Percentiles rank a stretch among this genome's conserved stretches.
These are phyloP conservation scores for Lepidurus packardi DNA, from an alignment of 1,140 invertebrate genomes.

Conservation along the genomic window DNA sequence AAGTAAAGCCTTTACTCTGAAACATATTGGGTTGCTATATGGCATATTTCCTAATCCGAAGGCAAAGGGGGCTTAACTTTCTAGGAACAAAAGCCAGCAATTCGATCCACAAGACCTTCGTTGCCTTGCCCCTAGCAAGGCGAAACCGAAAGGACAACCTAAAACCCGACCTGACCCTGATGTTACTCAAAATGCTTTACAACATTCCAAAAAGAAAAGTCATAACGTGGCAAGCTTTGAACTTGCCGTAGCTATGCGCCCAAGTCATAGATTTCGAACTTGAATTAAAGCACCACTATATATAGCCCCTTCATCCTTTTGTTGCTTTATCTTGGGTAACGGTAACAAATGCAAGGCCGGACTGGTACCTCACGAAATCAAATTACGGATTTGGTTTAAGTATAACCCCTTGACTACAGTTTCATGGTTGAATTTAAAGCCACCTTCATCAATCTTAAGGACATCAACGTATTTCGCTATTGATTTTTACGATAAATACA, in stretches of 20 bases:
- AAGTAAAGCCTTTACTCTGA: background rate
- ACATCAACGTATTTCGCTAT: constrained; percentile 9
- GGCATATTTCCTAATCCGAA: background rate
- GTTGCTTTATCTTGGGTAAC: too few relatives aligned
- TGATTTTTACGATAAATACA: background rate
- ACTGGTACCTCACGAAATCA: background rate
- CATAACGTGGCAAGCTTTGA: background rate
- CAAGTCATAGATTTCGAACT: constrained; percentile 46
- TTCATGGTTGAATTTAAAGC: background rate
- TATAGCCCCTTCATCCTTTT: too few relatives aligned
- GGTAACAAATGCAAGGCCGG: background rate
- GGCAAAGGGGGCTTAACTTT: background rate
- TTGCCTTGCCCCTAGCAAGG: constrained; percentile 7
- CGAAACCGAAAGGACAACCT: background rate
- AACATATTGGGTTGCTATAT: background rate
- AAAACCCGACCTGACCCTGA: background rate
- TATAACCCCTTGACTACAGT: background rate
- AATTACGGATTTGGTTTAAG: background rate
- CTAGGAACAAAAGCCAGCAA: background rate
- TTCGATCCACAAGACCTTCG: background rate
- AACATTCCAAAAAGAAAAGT: too few relatives aligned
- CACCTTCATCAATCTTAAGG: background rate
- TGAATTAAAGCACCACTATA: too few relatives aligned
- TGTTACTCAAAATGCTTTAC: background rate
- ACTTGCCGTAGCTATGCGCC: constrained; percentile 53